These are phyloP conservation scores for Varanus komodoensis DNA, from an alignment of 2,113 vertebrate genomes.

Conservation along the genomic window DNA sequence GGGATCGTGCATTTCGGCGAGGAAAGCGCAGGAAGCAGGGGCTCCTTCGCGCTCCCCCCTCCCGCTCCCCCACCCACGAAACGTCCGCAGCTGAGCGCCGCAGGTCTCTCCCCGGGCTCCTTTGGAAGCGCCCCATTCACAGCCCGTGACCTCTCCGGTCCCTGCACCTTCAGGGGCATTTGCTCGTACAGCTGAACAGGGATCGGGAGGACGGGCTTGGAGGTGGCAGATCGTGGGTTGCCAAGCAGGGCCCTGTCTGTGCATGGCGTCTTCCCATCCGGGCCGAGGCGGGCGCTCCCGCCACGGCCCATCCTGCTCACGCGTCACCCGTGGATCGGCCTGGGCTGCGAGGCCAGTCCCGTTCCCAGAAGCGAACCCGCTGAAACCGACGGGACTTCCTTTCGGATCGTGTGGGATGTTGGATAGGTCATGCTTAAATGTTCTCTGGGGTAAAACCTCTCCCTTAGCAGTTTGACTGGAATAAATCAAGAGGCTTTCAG, in stretches of 20 bases:
- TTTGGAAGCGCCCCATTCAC: background rate
- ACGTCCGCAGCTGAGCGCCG: accelerated
- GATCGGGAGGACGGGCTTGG: background rate
- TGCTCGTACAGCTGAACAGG: too few species aligned
- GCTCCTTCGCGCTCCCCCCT: background rate
- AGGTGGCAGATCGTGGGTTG: too few species aligned
- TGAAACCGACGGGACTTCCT: background rate
- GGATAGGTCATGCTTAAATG: background rate
- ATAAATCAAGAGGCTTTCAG: background rate
- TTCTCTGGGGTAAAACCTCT: background rate
- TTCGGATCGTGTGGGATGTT: background rate
- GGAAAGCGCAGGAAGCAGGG: accelerated
- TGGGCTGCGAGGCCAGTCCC: too few species aligned
- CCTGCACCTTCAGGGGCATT: background rate
- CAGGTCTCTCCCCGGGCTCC: background rate
- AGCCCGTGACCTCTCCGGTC: background rate
- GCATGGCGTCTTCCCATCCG: background rate
- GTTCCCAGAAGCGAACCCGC: background rate
- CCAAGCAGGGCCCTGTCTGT: background rate
- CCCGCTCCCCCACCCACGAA: background rate
- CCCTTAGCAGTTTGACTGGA: background rate
- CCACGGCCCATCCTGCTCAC: too few species aligned
- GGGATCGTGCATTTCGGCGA: background rate
- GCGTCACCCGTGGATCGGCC: background rate
- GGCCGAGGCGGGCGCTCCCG: too few species aligned